Conservation (phyloP, 2,113 vertebrate species). For the Empidonax alnorum region DNA sequence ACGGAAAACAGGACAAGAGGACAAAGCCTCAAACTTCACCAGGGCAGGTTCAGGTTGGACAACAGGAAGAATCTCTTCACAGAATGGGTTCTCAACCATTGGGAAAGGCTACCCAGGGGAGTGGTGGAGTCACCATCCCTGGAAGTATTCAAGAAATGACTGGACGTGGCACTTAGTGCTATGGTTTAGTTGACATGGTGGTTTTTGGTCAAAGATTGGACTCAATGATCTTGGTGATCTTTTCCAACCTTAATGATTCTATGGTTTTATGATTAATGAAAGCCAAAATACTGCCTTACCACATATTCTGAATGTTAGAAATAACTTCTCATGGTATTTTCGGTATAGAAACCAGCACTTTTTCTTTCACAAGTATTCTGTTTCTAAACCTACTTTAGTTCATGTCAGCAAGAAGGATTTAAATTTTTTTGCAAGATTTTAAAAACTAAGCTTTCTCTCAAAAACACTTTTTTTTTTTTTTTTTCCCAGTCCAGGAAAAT, state of each 20-base stretch:
- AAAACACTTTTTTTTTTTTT: background rate
- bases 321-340: background rate
- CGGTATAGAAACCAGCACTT: background rate
- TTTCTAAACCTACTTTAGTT: background rate
- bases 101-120: background rate
- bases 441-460: background rate
- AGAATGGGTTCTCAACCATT: background rate
- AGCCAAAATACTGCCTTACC: background rate
- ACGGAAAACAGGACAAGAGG: background rate
- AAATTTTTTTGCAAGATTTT: background rate
- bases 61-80: background rate
- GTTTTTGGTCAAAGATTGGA: background rate
- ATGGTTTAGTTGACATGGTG: background rate
- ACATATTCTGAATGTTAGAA: background rate
- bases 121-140: background rate
- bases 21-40: background rate
- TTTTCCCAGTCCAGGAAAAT: background rate
- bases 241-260: background rate
- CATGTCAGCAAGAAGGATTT: background rate
- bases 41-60: background rate
- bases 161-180: background rate
- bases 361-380: background rate
- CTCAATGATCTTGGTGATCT: background rate
- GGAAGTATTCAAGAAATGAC: background rate
- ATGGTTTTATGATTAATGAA: background rate